Conservation (phyloP, 2,797 vertebrate genomes). For the Micromesistius poutassou region DNA sequence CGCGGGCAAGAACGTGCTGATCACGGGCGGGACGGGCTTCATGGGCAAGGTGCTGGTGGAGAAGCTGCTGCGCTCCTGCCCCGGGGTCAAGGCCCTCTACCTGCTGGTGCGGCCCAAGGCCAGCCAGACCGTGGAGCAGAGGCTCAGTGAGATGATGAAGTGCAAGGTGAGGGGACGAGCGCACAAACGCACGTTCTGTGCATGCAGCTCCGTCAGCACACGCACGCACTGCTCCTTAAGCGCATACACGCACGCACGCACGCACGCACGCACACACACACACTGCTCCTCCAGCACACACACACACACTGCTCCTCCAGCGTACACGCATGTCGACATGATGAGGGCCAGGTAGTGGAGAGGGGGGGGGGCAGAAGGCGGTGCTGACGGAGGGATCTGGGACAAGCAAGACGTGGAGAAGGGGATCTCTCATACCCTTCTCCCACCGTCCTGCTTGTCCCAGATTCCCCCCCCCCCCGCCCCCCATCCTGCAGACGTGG, state of each 20-base stretch:
- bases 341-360: too few relatives aligned
- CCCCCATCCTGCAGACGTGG: not conserved
- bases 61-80: conserved; percentile 88
- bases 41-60: conserved; percentile 94
- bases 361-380: too few relatives aligned
- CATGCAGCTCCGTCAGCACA: not conserved
- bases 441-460: too few relatives aligned
- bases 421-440: too few relatives aligned
- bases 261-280: too few relatives aligned
- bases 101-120: conserved; percentile 89
- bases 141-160: conserved; percentile 85
- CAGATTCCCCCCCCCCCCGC: too few relatives aligned
- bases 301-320: too few relatives aligned
- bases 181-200: not conserved
- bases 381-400: too few relatives aligned
- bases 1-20: conserved; percentile 82
- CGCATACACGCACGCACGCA: not conserved
- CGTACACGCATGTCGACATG: too few relatives aligned
- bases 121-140: conserved; percentile 84
- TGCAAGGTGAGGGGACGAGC: conserved; percentile 77
- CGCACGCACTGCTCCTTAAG: too few relatives aligned
- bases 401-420: too few relatives aligned
- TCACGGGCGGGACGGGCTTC: conserved; percentile 93
- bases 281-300: too few relatives aligned
- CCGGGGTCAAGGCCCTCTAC: conserved; percentile 82